Evolutionary conservation across 2,888 invertebrate genomes (phyloP).

Genomic region (Rhimphoctona megacephalus): DNA sequence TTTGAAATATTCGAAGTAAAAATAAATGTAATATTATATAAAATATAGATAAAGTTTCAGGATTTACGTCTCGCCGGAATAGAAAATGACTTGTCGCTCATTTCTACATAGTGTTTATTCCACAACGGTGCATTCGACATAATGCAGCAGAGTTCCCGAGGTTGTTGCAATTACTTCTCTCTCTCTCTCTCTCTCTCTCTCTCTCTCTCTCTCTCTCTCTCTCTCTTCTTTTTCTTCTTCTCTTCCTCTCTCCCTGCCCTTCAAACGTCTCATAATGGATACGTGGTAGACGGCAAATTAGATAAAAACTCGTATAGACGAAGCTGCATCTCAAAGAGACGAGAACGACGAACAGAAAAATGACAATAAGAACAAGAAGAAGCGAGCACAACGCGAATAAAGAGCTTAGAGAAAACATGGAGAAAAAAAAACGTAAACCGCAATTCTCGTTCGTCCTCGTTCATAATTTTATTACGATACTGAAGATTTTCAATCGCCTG

Average conservation of each 20-base stretch:
- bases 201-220: not conserved
- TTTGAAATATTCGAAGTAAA: not conserved
- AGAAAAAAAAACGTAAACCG: not conserved
- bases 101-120: slow-evolving; percentile 27
- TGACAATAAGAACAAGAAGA: slow-evolving; percentile 13
- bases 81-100: slow-evolving; percentile 24
- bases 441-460: not conserved
- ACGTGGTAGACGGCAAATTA: slow-evolving; percentile 47
- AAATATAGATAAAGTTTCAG: slow-evolving; percentile 5
- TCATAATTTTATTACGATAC: not conserved
- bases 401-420: not conserved
- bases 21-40: not conserved
- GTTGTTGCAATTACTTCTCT: slow-evolving; percentile 37
- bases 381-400: not conserved
- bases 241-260: not conserved
- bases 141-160: slow-evolving; percentile 39
- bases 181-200: not conserved
- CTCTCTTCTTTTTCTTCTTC: not conserved
- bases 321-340: not conserved
- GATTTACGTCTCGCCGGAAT: not conserved
- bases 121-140: slow-evolving; percentile 49
- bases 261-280: slow-evolving; percentile 26
- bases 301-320: slow-evolving; percentile 33
- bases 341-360: slow-evolving; percentile 31
- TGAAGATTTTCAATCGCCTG: not conserved